phyloP scores from a whole-genome alignment of 2,113 vertebrate genomes.

The Grammomys surdaster region DNA sequence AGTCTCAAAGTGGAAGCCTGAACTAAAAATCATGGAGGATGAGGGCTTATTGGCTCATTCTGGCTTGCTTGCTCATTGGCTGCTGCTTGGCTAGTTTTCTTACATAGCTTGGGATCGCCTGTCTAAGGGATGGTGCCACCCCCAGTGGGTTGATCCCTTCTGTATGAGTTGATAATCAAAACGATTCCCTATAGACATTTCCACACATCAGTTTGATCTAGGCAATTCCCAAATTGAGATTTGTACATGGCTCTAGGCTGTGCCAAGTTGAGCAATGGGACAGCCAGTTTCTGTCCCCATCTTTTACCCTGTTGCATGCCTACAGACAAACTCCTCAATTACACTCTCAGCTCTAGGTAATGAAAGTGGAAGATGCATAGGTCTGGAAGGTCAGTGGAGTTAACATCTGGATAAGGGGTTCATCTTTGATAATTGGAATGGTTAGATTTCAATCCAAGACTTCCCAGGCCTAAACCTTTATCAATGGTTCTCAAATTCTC shows the following conservation, averaged over 20 bases:
- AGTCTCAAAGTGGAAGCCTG: background rate
- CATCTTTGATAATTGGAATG: background rate
- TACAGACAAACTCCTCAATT: background rate
- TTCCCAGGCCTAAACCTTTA: background rate
- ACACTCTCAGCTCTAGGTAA: background rate
- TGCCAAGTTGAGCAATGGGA: background rate
- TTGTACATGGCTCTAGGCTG: too few species aligned
- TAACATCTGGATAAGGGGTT: background rate
- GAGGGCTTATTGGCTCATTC: background rate
- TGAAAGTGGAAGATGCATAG: rapidly evolving
- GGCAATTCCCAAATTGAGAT: background rate
- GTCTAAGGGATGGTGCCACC: background rate
- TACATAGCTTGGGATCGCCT: background rate
- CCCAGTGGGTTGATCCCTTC: background rate
- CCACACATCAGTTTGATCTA: background rate
- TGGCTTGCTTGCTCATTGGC: background rate
- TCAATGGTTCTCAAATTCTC: background rate
- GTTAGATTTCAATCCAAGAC: background rate
- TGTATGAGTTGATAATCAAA: background rate
- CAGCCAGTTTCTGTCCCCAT: background rate
- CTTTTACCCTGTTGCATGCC: background rate
- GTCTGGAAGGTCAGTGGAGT: background rate
- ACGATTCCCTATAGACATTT: background rate
- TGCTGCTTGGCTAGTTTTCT: background rate
- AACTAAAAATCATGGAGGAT: background rate